phyloP scores from a whole-genome alignment of 2,797 vertebrate species.

The Tenualosa ilisha region DNA sequence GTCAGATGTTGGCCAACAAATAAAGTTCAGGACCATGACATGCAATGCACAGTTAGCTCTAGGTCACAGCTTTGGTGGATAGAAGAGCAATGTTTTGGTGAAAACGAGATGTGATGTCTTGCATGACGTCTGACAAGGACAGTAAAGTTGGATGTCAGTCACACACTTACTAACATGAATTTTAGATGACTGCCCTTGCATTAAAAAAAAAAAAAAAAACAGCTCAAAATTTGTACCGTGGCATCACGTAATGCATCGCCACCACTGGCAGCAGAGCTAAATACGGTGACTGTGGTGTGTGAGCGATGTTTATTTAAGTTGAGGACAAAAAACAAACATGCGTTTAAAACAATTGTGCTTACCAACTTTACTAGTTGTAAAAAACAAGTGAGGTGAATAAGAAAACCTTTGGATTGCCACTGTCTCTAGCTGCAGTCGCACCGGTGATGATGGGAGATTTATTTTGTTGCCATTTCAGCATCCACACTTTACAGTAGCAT shows the following conservation, averaged over 20 bases:
- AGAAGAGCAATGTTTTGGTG: neutral
- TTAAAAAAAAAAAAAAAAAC: neutral
- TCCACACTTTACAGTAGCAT: neutral
- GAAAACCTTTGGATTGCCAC: neutral
- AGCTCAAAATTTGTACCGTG: neutral
- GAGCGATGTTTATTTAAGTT: neutral
- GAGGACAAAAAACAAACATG: neutral
- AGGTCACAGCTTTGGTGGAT: neutral
- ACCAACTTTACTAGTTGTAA: neutral
- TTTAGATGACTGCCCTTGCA: neutral
- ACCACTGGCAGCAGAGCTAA: neutral
- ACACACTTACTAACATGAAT: neutral
- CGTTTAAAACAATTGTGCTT: neutral
- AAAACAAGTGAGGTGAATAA: too few species aligned
- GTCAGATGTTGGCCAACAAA: neutral
- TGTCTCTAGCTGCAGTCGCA: neutral
- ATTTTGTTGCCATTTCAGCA: neutral
- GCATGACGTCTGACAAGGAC: conserved; percentile 1
- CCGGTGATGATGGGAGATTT: neutral
- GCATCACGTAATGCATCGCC: neutral
- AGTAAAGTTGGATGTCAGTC: neutral
- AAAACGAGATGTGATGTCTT: neutral
- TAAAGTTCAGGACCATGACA: neutral
- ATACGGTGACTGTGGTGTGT: neutral
- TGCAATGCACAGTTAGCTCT: neutral